phyloP scores from a whole-genome alignment of 2,113 vertebrate genomes.

The Xiphophorus maculatus region DNA sequence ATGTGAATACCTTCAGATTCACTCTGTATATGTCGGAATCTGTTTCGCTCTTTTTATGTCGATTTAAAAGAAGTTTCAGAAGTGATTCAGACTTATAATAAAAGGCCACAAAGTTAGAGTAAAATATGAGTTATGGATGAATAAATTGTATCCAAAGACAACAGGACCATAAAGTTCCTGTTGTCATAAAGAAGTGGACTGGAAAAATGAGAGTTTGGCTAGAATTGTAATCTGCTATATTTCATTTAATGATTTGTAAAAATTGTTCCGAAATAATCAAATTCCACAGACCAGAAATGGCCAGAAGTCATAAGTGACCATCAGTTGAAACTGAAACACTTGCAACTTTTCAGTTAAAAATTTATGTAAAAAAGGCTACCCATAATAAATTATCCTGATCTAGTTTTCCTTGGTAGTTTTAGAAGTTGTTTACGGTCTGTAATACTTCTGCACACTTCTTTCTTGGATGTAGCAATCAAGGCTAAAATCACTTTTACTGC shows the following conservation, averaged over 20 bases:
- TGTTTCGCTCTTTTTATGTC: neutral
- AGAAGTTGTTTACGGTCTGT: neutral
- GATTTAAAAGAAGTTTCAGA: neutral
- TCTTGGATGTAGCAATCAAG: neutral
- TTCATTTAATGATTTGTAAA: no score
- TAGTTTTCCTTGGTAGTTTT: neutral
- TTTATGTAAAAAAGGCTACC: no score
- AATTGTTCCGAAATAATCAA: no score
- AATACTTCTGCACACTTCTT: neutral
- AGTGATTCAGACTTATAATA: neutral
- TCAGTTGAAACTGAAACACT: no score
- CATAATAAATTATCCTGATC: no score
- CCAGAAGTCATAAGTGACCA: no score
- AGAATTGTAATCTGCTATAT: no score
- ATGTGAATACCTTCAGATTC: neutral
- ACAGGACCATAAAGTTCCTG: neutral
- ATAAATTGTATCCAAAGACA: neutral
- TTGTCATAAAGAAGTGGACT: neutral
- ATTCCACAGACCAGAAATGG: no score
- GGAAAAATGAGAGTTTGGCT: no score
- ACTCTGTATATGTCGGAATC: neutral
- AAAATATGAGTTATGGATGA: neutral
- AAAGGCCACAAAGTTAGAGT: neutral
- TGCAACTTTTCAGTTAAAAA: no score
- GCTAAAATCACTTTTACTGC: slow-evolving; percentile 1